Base-by-base conservation (phyloP, 2,888 invertebrate genomes). In the Chalcis sispes region DNA sequence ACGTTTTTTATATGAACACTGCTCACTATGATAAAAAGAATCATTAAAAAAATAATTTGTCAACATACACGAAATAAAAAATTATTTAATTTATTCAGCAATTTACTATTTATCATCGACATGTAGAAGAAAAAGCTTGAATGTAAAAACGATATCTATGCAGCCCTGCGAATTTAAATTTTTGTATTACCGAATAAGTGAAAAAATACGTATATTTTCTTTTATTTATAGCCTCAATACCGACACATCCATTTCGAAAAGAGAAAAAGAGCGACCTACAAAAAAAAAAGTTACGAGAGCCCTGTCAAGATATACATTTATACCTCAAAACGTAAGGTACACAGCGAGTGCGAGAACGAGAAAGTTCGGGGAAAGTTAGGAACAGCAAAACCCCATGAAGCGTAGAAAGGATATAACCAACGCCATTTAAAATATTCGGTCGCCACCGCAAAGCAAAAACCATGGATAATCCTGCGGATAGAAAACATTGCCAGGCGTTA, bases 401-500 rank as follows among this genome's bases (percentile, higher is more conserved):
- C 59, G 56, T 32, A 25, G 58, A 70, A 65, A 64, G 58, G 42
- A 70, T n/a, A n/a, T n/a, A n/a, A n/a, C n/a, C n/a, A n/a, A n/a
- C 65, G 77, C 73, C 70, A 78, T 79, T 74, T 27, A 62, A 62
- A 70, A 62, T 69, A 72, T 48, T 65, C 65, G 58, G 72, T 70
- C 69, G 52, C 72, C 65, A 54, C 71, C 42, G 69, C 65, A 59
- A 74, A 69, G 72, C 72, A 54, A 78, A 76, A 56, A 58, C 56
- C 72, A 58, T 73, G 59, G 70, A 72, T 78, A 79, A 75, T 75
- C 74, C 27, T 78, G 72, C 66, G 75, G 70, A 13, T 48, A 67
- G 64, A 69, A 29, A 70, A 75, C 64, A 64, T 15, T 50, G 48
- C 20, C 58, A 42, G 71, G 48, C 59, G 46, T 46, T 27, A 72